Evolutionary conservation across 2,888 invertebrate species (phyloP).

Genomic region (Siphlonurus alternatus): DNA sequence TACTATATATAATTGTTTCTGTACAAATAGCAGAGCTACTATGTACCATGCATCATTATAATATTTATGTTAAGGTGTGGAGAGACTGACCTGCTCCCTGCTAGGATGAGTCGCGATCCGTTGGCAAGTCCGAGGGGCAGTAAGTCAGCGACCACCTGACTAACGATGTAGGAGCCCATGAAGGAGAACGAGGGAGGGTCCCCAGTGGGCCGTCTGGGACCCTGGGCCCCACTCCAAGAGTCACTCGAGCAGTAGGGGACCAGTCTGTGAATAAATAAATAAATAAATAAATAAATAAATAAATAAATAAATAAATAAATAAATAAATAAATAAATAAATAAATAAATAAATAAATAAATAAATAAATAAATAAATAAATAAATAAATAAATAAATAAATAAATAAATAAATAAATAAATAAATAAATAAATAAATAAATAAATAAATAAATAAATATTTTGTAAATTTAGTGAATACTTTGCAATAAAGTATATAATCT

Average conservation of each 20-base stretch:
- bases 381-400: background rate
- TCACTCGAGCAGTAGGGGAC: conserved; percentile 91
- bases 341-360: background rate
- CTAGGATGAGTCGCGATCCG: conserved; percentile 60
- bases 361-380: background rate
- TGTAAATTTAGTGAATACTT: background rate
- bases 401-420: background rate
- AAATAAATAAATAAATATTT: background rate
- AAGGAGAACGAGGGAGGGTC: conserved; percentile 50
- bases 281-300: background rate
- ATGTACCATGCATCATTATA: too few relatives aligned
- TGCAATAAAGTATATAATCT: background rate
- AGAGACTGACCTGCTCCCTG: conserved; percentile 32
- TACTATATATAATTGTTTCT: too few relatives aligned
- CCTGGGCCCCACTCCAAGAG: conserved; percentile 71
- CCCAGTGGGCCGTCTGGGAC: conserved; percentile 1
- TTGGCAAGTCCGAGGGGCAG: conserved; percentile 45
- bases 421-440: background rate
- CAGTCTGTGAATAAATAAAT: conserved; percentile 30
- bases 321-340: background rate
- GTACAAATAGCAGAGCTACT: too few relatives aligned
- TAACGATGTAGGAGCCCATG: conserved; percentile 71
- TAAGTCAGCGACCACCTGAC: conserved; percentile 40
- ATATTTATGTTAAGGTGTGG: too few relatives aligned
- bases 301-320: background rate